Conservation (phyloP, 2,797 vertebrate genomes). For the Glossophaga mutica region DNA sequence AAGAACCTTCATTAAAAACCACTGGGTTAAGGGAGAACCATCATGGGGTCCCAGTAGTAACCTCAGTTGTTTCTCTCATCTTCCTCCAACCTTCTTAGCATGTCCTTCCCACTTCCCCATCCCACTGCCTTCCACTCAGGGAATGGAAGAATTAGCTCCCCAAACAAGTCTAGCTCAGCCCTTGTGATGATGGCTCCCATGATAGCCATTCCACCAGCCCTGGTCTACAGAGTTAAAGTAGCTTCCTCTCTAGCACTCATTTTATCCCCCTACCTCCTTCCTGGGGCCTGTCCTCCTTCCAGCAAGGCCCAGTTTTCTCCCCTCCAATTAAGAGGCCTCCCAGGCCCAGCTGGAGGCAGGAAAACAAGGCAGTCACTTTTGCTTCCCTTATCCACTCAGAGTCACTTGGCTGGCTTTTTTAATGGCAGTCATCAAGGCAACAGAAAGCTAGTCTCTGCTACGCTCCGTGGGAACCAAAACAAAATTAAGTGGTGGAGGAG, state of each 20-base stretch:
- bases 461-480: slow-evolving; percentile 59
- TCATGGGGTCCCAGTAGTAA: neutral
- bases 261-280: neutral
- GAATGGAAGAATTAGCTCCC: neutral
- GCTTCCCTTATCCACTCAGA: slow-evolving; percentile 39
- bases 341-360: slow-evolving; percentile 15
- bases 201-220: neutral
- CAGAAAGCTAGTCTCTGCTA: slow-evolving; percentile 58
- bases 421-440: slow-evolving; percentile 79
- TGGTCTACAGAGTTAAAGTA: neutral
- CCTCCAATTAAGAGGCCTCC: slow-evolving; percentile 14
- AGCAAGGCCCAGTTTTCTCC: neutral
- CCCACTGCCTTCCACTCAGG: neutral
- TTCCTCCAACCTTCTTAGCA: neutral
- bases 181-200: neutral
- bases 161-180: neutral
- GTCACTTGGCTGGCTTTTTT: slow-evolving; percentile 60
- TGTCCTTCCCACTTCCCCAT: neutral
- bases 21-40: neutral
- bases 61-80: neutral
- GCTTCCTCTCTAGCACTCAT: neutral
- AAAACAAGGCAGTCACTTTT: slow-evolving; percentile 68
- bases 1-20: neutral
- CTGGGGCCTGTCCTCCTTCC: neutral
- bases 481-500: slow-evolving; percentile 60